Conservation (phyloP, 2,113 vertebrate genomes). For the Oncorhynchus mykiss region DNA sequence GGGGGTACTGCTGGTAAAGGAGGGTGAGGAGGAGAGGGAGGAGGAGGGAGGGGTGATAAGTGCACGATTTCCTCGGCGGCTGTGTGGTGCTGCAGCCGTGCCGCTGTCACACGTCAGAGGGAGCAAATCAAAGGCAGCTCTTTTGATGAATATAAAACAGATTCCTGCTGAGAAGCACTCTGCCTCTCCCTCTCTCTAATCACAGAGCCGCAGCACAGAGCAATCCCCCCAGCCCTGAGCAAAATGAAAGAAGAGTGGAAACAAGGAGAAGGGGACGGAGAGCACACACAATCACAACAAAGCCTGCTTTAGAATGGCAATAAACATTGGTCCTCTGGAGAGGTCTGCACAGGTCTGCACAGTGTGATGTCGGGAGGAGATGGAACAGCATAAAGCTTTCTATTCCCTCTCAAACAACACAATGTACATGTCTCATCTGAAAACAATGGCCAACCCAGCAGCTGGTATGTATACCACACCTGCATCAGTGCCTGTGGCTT, state of each 20-base stretch:
- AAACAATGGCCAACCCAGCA: conserved; percentile 27
- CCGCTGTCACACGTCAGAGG: conserved; percentile 74
- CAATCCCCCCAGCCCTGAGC: conserved; percentile 60
- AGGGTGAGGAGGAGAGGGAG: conserved; percentile 25
- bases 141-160: conserved; percentile 86
- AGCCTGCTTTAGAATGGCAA: conserved; percentile 77
- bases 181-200: conserved; percentile 69
- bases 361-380: conserved; percentile 41
- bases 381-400: conserved; percentile 52
- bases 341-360: conserved; percentile 67
- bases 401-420: conserved; percentile 31
- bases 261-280: conserved; percentile 65
- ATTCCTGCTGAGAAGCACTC: conserved; percentile 79
- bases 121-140: conserved; percentile 80
- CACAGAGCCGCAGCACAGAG: conserved; percentile 71
- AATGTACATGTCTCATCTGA: conserved; percentile 27
- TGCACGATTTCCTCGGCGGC: conserved; percentile 73
- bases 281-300: conserved; percentile 75
- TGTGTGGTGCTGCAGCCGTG: conserved; percentile 65
- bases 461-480: not conserved
- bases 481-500: conserved; percentile 15
- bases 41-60: conserved; percentile 54
- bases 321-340: conserved; percentile 76
- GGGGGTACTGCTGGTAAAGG: conserved; percentile 8
- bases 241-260: conserved; percentile 74